These are phyloP conservation scores for Lethrus apterus DNA, from an alignment of 1,140 invertebrate genomes.

Conservation along the genomic window DNA sequence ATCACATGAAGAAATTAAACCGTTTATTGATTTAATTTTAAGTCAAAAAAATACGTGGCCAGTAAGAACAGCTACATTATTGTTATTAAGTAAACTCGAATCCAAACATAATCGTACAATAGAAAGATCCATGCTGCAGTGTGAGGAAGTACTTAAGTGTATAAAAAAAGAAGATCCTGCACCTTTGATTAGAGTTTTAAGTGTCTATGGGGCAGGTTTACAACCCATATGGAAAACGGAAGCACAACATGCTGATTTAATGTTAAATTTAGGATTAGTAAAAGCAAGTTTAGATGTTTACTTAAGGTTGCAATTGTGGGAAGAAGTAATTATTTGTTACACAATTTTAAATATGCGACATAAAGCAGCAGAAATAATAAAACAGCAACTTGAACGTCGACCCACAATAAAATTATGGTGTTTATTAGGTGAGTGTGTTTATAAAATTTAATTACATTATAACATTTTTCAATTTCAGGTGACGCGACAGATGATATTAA, in stretches of 20 bases:
- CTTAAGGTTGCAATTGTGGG: conserved; percentile 77
- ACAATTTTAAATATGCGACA: conserved; percentile 72
- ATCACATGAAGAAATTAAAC: conserved; percentile 67
- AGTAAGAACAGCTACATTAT: conserved; percentile 60
- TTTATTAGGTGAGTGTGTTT: conserved; percentile 55
- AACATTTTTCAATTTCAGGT: conserved; percentile 36
- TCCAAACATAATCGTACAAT: conserved; percentile 66
- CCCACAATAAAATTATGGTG: conserved; percentile 84
- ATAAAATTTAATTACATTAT: no score
- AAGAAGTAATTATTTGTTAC: conserved; percentile 88
- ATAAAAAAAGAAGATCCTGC: conserved; percentile 42
- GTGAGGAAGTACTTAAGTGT: conserved; percentile 67
- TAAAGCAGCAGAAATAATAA: conserved; percentile 85
- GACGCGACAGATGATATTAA: conserved; percentile 70
- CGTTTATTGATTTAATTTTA: conserved; percentile 64
- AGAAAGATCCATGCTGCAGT: conserved; percentile 79
- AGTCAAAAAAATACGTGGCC: conserved; percentile 58
- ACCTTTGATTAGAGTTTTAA: conserved; percentile 43
- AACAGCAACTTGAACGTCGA: conserved; percentile 69
- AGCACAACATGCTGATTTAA: conserved; percentile 67
- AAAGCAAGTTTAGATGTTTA: conserved; percentile 84
- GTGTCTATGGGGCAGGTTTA: conserved; percentile 58
- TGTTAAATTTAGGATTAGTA: conserved; percentile 71
- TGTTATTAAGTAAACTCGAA: conserved; percentile 71
- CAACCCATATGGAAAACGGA: conserved; percentile 68